Percentiles rank a stretch among this genome's conserved stretches.
These are phyloP conservation scores for Emesis russula DNA, from an alignment of 2,888 invertebrate species.

Conservation along the genomic window DNA sequence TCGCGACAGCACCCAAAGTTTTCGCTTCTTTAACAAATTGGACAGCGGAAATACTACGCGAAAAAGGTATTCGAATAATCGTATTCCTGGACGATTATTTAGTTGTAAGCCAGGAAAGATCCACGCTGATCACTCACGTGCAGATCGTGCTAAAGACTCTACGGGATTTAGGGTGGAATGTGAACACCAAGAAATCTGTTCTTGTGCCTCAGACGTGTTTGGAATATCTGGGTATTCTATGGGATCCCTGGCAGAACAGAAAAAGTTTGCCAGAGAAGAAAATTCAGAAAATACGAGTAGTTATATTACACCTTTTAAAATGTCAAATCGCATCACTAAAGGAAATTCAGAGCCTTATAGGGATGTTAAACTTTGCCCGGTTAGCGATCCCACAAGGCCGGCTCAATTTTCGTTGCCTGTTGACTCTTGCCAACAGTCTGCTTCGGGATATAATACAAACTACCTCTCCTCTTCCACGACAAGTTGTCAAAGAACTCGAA, in stretches of 20 bases:
- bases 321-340: not conserved
- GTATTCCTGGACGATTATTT: not conserved
- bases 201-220: conserved; percentile 52
- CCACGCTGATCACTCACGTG: not conserved
- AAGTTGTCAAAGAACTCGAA: too few relatives aligned
- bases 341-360: conserved; percentile 40
- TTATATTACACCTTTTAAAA: not conserved
- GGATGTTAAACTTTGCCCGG: conserved; percentile 46
- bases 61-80: not conserved
- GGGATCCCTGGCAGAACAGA: conserved; percentile 57
- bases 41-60: too few relatives aligned
- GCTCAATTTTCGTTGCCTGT: too few relatives aligned
- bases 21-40: not conserved
- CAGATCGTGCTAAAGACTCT: not conserved
- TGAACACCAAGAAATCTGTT: conserved; percentile 68
- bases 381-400: conserved; percentile 26
- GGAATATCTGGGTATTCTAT: conserved; percentile 68
- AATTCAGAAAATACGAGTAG: not conserved
- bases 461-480: too few relatives aligned
- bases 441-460: too few relatives aligned
- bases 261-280: conserved; percentile 15
- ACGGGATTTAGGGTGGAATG: conserved; percentile 30
- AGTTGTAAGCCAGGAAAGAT: not conserved
- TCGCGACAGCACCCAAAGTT: conserved; percentile 3
- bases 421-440: too few relatives aligned